Percentiles rank a stretch among this genome's conserved stretches.
Evolutionary conservation across 2,797 vertebrate genomes (phyloP).

Genomic region (Heliangelus exortis): DNA sequence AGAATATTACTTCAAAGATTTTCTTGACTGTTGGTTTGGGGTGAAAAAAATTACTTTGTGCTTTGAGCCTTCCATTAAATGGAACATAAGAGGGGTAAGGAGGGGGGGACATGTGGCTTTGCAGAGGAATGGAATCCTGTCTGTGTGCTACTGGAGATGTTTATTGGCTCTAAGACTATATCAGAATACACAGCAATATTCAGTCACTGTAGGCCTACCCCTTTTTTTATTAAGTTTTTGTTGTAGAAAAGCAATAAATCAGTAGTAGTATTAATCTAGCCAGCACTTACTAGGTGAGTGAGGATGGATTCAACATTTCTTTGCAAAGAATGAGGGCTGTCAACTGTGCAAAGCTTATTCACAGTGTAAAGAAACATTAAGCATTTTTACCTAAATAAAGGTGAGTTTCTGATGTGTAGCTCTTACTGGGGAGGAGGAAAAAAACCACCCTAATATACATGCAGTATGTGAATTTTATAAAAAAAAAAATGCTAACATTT

Average conservation of each 20-base stretch:
- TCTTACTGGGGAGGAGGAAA: background rate
- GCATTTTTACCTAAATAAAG: background rate
- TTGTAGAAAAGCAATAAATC: background rate
- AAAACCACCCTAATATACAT: background rate
- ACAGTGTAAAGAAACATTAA: background rate
- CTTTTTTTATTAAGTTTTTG: background rate
- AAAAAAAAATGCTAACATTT: background rate
- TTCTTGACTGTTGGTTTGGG: slow-evolving; percentile 43
- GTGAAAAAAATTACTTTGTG: slow-evolving; percentile 43
- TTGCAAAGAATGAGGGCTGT: background rate
- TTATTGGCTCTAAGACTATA: background rate
- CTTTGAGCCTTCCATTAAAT: slow-evolving; percentile 72
- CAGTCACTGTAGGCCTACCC: background rate
- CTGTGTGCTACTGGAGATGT: background rate
- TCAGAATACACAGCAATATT: background rate
- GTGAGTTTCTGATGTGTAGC: background rate
- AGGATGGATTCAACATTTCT: background rate
- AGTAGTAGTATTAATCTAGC: background rate
- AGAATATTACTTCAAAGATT: slow-evolving; percentile 67
- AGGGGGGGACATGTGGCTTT: background rate
- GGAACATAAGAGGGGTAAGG: slow-evolving; percentile 48
- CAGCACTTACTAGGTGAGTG: background rate
- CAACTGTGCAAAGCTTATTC: background rate
- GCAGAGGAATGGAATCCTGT: background rate
- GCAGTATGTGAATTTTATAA: background rate